phyloP scores from a whole-genome alignment of 2,888 invertebrate genomes.

The Drosophila acutilabella region DNA sequence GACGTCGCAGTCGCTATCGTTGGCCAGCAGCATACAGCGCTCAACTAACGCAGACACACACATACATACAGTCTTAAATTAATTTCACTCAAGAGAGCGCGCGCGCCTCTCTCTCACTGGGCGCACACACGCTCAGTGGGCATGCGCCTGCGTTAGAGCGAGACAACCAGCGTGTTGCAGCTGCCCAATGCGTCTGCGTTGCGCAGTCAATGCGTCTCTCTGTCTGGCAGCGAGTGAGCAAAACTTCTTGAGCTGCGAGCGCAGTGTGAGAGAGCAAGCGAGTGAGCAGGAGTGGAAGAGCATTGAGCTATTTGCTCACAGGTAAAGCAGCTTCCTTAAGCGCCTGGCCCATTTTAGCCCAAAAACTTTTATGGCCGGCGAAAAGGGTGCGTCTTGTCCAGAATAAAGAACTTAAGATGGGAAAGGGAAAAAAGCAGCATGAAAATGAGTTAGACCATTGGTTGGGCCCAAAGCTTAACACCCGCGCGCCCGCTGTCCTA shows the following conservation, averaged over 20 bases:
- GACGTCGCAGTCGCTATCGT: constrained; percentile 12
- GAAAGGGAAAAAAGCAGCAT: background rate
- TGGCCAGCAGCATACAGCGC: background rate
- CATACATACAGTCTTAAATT: background rate
- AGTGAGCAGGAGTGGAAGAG: constrained; percentile 18
- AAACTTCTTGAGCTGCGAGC: background rate
- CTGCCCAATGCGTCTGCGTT: constrained; percentile 49
- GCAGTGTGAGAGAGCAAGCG: background rate
- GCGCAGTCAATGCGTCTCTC: constrained; percentile 35
- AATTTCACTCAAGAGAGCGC: constrained; percentile 44
- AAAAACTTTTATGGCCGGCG: constrained; percentile 47
- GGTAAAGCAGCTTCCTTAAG: constrained; percentile 63
- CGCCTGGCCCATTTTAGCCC: constrained; percentile 51
- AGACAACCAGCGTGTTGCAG: constrained; percentile 32
- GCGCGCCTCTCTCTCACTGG: constrained; percentile 13
- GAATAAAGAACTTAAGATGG: background rate
- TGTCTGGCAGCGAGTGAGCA: constrained; percentile 20
- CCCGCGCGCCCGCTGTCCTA: background rate
- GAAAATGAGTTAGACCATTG: constrained; percentile 33
- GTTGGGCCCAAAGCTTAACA: constrained; percentile 29
- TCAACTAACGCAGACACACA: constrained; percentile 1
- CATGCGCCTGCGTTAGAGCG: constrained; percentile 52
- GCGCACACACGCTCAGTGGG: constrained; percentile 1
- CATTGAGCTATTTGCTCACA: constrained; percentile 25
- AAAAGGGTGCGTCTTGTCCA: constrained; percentile 52